Evolutionary conservation across 2,888 invertebrate genomes (phyloP).

Genomic region (Rapana venosa): DNA sequence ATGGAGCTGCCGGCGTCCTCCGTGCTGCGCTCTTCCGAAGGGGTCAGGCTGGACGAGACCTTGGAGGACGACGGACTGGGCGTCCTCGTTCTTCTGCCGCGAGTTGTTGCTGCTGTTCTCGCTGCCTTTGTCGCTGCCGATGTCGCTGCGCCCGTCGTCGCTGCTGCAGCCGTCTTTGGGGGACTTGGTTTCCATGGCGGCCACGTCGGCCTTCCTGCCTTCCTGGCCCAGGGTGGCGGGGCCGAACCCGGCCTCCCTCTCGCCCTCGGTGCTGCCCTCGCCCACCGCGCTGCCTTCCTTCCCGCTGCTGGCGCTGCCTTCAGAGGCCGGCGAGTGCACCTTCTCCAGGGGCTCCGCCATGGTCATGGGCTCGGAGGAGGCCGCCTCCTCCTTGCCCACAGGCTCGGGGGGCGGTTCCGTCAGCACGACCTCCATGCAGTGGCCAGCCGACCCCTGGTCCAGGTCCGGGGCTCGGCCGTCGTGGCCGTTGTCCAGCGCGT

Average conservation of each 20-base stretch:
- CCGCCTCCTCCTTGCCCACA: not conserved
- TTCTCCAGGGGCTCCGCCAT: conserved; percentile 31
- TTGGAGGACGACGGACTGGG: conserved; percentile 50
- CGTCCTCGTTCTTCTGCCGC: conserved; percentile 45
- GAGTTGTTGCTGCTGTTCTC: conserved; percentile 29
- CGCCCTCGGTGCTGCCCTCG: not conserved
- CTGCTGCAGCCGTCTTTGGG: conserved; percentile 3
- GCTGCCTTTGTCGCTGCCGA: conserved; percentile 43
- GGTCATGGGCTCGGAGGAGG: not conserved
- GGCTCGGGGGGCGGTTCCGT: not conserved
- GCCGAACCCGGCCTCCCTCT: not conserved
- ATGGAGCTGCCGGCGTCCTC: conserved; percentile 77
- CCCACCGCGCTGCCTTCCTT: conserved; percentile 15
- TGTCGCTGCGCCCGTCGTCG: conserved; percentile 41
- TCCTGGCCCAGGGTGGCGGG: not conserved
- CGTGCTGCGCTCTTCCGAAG: conserved; percentile 69
- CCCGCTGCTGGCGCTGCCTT: conserved; percentile 10
- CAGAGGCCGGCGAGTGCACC: conserved; percentile 16
- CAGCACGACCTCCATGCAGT: conserved; percentile 22
- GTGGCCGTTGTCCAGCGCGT: not conserved
- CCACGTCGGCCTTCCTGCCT: not conserved
- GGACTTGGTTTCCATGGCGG: not conserved
- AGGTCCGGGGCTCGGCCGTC: not conserved
- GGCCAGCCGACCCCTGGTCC: not conserved
- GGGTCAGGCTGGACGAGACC: conserved; percentile 74